phyloP scores from a whole-genome alignment of 1,140 invertebrate genomes.

The Ostrea denselamellosa region DNA sequence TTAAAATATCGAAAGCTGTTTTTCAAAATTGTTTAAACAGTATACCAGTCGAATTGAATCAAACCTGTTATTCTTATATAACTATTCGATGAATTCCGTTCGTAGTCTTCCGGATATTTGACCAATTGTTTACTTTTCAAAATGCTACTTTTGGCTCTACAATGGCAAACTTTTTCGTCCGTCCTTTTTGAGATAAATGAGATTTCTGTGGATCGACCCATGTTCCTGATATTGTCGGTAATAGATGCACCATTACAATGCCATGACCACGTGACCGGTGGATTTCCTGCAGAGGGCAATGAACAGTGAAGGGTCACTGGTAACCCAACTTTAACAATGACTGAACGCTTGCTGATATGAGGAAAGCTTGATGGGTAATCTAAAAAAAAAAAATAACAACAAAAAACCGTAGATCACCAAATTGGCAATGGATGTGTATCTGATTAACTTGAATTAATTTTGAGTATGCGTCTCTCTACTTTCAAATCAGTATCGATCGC shows the following conservation, averaged over 20 bases:
- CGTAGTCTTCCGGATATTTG: background rate
- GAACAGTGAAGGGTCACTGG: background rate
- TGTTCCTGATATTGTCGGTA: background rate
- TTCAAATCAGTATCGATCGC: no score
- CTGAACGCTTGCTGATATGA: background rate
- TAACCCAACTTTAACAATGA: background rate
- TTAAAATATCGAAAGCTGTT: no score
- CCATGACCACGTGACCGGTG: slow-evolving; percentile 21
- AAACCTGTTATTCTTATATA: background rate
- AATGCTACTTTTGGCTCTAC: background rate
- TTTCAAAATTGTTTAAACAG: no score
- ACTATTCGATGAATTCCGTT: background rate
- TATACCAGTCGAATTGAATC: background rate
- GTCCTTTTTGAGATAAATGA: background rate
- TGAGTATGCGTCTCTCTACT: no score
- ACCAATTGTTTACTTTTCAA: background rate
- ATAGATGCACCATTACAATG: background rate
- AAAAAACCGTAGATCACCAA: background rate
- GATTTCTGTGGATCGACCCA: background rate
- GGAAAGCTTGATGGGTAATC: background rate
- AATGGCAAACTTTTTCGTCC: background rate
- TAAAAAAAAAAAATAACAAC: background rate
- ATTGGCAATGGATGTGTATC: background rate
- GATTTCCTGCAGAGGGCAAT: background rate
- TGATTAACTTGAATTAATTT: no score